Base-by-base conservation (phyloP, 2,888 invertebrate genomes). In the Tiphia femorata region DNA sequence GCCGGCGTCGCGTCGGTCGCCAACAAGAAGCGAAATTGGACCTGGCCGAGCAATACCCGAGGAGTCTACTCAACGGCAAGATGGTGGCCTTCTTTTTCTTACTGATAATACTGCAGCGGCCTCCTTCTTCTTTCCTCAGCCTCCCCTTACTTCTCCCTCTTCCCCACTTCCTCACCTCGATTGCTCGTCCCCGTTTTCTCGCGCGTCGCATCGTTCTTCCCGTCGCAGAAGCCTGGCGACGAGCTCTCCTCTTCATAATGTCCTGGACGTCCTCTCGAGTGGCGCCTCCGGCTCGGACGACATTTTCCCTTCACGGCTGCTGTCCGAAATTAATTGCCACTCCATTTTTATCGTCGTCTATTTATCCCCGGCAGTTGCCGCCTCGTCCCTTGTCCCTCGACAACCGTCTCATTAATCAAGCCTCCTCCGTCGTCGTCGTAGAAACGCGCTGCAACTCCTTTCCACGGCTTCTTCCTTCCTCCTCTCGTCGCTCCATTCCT, bases 301-400 rank as follows among this genome's bases (percentile, higher is more conserved):
- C 65, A 48, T 63, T 62, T 63, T 63, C 59, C 56, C 63, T 65
- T 65, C 67, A 51, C 63, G 51, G 58, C 58, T 60, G 64, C 66
- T 71, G 72, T 73, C 76, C 75, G 60, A 75, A 77, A 77, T 77
- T 77, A 77, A 77, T 77, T 77, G 73, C 76, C 74, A 76, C 76
- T 75, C 71, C 70, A 74, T 70, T 77, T 77, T 77, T 77, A 77
- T 77, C 73, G 71, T 66, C 77, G 66, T 72, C 76, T 76, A 77
- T 77, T 77, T 75, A 72, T 72, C 64, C 68, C n/a, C 63, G 63
- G 65, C 73, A 70, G 73, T 72, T 72, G 71, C 71, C 72, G 62
- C 67, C 65, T 73, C 64, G 64, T 66, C 69, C 67, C 63, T 64
- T 67, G 75, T 77, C 72, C 67, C 54, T 59, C 66, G 71, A 70